These are phyloP conservation scores for Liolophura sinensis DNA, from an alignment of 1,140 invertebrate species.

Conservation along the genomic window DNA sequence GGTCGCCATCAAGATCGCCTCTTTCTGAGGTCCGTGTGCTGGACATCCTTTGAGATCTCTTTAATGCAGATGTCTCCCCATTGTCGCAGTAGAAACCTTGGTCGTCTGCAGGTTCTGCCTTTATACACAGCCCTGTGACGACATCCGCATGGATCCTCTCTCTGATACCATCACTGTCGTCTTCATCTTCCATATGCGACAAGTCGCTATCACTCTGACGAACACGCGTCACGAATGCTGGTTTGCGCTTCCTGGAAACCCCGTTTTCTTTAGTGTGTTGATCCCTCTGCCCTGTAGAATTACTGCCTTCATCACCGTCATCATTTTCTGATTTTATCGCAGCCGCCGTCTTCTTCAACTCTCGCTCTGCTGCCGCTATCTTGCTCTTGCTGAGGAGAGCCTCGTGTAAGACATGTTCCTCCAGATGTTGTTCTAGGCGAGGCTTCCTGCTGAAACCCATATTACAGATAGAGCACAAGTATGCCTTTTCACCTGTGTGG, in stretches of 20 bases:
- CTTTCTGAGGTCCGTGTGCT: neutral
- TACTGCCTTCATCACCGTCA: neutral
- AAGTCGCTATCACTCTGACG: neutral
- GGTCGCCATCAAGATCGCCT: neutral
- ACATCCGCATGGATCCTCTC: neutral
- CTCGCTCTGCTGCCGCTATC: neutral
- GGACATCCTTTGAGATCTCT: neutral
- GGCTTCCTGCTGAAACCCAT: slow-evolving; percentile 25
- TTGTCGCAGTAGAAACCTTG: slow-evolving; percentile 1
- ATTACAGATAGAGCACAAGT: slow-evolving; percentile 27
- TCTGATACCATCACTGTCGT: neutral
- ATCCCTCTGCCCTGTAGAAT: neutral
- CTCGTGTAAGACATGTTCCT: slow-evolving; percentile 17
- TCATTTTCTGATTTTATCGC: neutral
- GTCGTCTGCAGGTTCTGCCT: slow-evolving; percentile 1
- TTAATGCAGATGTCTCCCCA: neutral
- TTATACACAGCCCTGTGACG: slow-evolving; percentile 2
- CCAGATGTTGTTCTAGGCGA: slow-evolving; percentile 21
- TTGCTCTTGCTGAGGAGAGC: neutral
- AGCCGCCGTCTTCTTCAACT: neutral
- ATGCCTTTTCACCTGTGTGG: slow-evolving; percentile 33
- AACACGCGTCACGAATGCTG: slow-evolving; percentile 5
- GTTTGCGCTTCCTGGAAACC: slow-evolving; percentile 4
- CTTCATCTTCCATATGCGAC: slow-evolving; percentile 1
- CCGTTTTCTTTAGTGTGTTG: slow-evolving; percentile 4